phyloP scores from a whole-genome alignment of 2,888 invertebrate species.

The Acronicta aceris region DNA sequence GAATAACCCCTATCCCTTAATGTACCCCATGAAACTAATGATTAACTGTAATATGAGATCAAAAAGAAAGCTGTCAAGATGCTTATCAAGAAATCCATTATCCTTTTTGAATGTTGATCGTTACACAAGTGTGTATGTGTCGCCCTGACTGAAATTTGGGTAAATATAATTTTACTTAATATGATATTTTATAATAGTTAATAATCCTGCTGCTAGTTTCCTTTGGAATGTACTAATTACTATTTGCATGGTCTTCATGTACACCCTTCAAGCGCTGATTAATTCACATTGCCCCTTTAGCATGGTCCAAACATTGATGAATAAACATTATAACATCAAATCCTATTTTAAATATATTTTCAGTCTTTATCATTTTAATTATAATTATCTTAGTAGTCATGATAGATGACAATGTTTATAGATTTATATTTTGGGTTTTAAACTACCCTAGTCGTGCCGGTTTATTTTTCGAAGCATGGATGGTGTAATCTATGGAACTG shows the following conservation, averaged over 20 bases:
- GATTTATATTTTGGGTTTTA: constrained; percentile 52
- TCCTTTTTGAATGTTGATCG: constrained; percentile 78
- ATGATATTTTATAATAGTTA: constrained; percentile 76
- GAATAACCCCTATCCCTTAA: constrained; percentile 55
- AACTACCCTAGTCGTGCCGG: constrained; percentile 57
- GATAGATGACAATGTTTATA: constrained; percentile 65
- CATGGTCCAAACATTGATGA: constrained; percentile 74
- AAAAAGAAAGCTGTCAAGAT: constrained; percentile 88
- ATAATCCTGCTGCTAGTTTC: constrained; percentile 83
- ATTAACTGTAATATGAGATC: constrained; percentile 59
- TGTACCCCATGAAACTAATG: constrained; percentile 56
- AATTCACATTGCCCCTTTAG: constrained; percentile 73
- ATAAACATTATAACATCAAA: constrained; percentile 31
- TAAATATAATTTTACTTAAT: constrained; percentile 87
- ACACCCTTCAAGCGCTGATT: constrained; percentile 73
- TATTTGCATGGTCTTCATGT: constrained; percentile 83
- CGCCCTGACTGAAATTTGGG: constrained; percentile 86
- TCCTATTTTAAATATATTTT: constrained; percentile 43
- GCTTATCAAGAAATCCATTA: constrained; percentile 82
- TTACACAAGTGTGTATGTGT: constrained; percentile 85
- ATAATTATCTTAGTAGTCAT: constrained; percentile 60
- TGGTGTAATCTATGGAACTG: constrained; percentile 61
- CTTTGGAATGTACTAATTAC: constrained; percentile 86
- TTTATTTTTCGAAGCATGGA: constrained; percentile 71
- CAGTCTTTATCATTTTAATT: constrained; percentile 52